Evolutionary conservation across 2,113 vertebrate species (phyloP).

Genomic region (Zosterops lateralis): DNA sequence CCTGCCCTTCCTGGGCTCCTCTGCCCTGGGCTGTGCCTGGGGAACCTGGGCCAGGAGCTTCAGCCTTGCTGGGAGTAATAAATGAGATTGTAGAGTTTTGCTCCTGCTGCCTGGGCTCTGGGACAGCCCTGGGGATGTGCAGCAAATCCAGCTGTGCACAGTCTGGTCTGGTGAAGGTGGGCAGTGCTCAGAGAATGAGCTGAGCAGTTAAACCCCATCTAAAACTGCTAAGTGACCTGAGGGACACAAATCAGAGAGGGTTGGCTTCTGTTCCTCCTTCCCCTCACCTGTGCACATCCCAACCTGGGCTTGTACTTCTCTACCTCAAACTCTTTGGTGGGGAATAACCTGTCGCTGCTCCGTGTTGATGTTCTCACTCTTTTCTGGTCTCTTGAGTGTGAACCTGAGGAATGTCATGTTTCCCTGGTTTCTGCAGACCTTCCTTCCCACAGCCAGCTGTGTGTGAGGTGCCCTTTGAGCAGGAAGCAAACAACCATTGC

Average conservation of each 20-base stretch:
- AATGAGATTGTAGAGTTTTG: background rate
- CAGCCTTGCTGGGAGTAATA: background rate
- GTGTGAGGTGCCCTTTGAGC: background rate
- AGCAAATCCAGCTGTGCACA: background rate
- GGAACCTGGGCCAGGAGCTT: background rate
- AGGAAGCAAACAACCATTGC: background rate
- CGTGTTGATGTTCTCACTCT: background rate
- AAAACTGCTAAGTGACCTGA: background rate
- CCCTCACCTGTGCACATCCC: background rate
- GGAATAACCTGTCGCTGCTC: background rate
- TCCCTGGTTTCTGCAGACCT: background rate
- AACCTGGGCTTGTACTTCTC: background rate
- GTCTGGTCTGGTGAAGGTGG: background rate
- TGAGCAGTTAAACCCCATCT: background rate
- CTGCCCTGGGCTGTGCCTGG: background rate
- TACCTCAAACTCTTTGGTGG: background rate
- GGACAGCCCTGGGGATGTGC: background rate
- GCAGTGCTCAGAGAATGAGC: background rate
- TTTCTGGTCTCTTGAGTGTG: background rate
- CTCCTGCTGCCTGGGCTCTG: background rate
- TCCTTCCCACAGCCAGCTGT: conserved; percentile 1
- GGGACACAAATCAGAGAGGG: background rate
- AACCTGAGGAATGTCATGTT: background rate
- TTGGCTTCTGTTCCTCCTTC: background rate
- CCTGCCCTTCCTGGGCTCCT: background rate